Evolutionary conservation across 2,888 invertebrate species (phyloP).

Genomic region (Pharmacophagus antenor): DNA sequence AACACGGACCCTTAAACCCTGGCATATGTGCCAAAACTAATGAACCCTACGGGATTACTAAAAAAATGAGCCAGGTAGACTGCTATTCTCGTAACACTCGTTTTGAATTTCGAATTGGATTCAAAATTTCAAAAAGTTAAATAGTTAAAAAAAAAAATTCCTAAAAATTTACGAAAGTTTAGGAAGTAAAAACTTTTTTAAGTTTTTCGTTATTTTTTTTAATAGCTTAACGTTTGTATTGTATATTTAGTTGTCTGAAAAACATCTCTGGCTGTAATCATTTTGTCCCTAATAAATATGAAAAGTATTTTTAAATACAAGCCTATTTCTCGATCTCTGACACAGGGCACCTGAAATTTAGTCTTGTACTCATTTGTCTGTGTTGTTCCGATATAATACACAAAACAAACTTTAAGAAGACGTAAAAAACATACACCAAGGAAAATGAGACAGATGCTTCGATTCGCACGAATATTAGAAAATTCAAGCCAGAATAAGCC

Average conservation of each 20-base stretch:
- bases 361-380: too few relatives aligned
- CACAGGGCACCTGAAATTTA: too few relatives aligned
- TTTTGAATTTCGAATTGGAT: constrained; percentile 8
- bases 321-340: too few relatives aligned
- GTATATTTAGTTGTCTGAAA: background rate
- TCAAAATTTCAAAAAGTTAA: background rate
- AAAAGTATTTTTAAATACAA: too few relatives aligned
- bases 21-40: constrained; percentile 71
- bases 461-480: constrained; percentile 20
- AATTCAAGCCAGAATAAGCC: constrained; percentile 37
- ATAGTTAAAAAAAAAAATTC: too few relatives aligned
- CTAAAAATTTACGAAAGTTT: too few relatives aligned
- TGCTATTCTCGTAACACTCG: constrained; percentile 35
- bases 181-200: too few relatives aligned
- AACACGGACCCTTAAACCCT: constrained; percentile 47
- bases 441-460: constrained; percentile 17
- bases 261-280: too few relatives aligned
- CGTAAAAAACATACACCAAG: constrained; percentile 3
- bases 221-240: background rate
- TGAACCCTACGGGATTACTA: constrained; percentile 49
- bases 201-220: background rate
- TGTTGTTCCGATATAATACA: too few relatives aligned
- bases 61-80: constrained; percentile 39
- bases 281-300: too few relatives aligned
- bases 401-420: background rate